Conservation (phyloP, 2,797 vertebrate species). For the Crocodylus rhombifer region DNA sequence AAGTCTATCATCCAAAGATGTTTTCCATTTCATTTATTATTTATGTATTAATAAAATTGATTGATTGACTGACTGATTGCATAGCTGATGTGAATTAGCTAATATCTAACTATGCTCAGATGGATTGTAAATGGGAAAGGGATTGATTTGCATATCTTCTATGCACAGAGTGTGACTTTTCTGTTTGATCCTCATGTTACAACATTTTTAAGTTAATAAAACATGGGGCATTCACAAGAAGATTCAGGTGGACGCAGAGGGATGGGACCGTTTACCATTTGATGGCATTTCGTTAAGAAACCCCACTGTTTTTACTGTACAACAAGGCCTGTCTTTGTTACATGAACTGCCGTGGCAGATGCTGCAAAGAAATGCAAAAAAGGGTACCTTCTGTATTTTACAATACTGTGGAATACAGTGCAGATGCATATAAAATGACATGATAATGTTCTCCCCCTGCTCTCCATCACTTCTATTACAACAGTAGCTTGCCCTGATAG, state of each 20-base stretch:
- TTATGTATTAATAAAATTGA: neutral
- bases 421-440: neutral
- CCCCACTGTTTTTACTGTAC: neutral
- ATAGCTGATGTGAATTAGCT: neutral
- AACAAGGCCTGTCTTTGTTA: neutral
- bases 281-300: neutral
- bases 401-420: neutral
- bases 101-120: rapidly evolving
- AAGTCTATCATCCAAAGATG: neutral
- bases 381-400: neutral
- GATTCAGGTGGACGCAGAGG: neutral
- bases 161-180: neutral
- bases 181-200: neutral
- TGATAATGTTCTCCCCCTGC: neutral
- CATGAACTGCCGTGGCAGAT: neutral
- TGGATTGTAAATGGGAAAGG: neutral
- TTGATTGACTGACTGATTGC: neutral
- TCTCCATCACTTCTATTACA: neutral
- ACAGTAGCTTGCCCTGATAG: neutral
- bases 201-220: neutral
- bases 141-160: neutral
- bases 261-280: neutral
- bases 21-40: neutral
- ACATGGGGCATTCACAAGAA: neutral
- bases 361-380: neutral